Evolutionary conservation across 2,797 vertebrate genomes (phyloP).

Genomic region (Denticeps clupeoides): DNA sequence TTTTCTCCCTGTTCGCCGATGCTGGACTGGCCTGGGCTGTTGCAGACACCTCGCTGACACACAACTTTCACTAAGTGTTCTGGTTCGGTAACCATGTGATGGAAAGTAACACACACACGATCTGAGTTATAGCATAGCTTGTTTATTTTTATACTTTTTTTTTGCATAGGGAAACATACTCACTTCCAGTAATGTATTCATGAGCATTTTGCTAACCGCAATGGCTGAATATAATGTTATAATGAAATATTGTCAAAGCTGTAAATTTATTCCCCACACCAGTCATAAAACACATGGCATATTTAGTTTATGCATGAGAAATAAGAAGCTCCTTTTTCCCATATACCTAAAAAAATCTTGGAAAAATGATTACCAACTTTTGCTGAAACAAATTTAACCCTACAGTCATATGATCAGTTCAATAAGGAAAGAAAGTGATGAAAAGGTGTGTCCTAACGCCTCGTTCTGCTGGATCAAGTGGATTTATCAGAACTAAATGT

Average conservation of each 20-base stretch:
- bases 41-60: neutral
- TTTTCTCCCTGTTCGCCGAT: neutral
- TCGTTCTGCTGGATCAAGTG: constrained; percentile 14
- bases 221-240: constrained; percentile 72
- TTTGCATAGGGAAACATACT: constrained; percentile 86
- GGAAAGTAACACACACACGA: constrained; percentile 17
- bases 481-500: constrained; percentile 32
- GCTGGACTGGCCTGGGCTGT: neutral
- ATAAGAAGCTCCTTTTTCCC: constrained; percentile 5
- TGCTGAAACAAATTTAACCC: constrained; percentile 23
- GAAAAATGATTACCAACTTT: constrained; percentile 33
- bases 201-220: constrained; percentile 63
- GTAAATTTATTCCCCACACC: constrained; percentile 58
- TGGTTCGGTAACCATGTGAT: neutral
- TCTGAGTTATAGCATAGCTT: constrained; percentile 73
- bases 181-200: constrained; percentile 73
- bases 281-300: constrained; percentile 51
- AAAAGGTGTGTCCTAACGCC: constrained; percentile 16
- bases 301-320: constrained; percentile 34
- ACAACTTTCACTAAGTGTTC: neutral
- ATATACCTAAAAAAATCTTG: constrained; percentile 33
- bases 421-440: constrained; percentile 13
- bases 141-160: constrained; percentile 75
- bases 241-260: constrained; percentile 69
- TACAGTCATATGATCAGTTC: constrained; percentile 14